phyloP scores from a whole-genome alignment of 2,113 vertebrate genomes.

The Dicerorhinus sumatrensis region DNA sequence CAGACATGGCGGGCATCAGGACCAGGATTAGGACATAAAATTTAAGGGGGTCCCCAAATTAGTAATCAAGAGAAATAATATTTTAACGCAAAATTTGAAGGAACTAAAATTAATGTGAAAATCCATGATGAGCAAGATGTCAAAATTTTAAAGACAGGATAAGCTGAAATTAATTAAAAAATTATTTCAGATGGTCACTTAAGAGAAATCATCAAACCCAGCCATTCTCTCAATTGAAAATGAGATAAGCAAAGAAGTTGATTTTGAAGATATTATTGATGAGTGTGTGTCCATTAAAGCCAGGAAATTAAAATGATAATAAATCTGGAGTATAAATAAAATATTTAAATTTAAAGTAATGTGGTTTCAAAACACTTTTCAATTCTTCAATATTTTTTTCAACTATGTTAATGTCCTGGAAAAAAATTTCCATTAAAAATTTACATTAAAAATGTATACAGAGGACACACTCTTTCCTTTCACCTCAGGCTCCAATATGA shows the following conservation, averaged over 20 bases:
- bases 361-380: neutral
- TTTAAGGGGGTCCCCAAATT: neutral
- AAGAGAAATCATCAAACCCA: slow-evolving; percentile 44
- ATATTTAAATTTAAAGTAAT: slow-evolving; percentile 57
- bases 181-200: neutral
- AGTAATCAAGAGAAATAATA: neutral
- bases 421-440: slow-evolving; percentile 48
- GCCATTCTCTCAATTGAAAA: slow-evolving; percentile 3
- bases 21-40: neutral
- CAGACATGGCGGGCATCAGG: neutral
- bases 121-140: neutral
- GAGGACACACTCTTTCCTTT: slow-evolving; percentile 5
- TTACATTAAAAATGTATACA: slow-evolving; percentile 33
- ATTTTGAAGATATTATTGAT: slow-evolving; percentile 62
- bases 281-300: slow-evolving; percentile 14
- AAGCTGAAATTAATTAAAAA: neutral
- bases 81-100: neutral
- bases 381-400: slow-evolving; percentile 47
- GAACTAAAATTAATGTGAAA: neutral
- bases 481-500: neutral
- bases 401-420: slow-evolving; percentile 29
- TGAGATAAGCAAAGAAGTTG: neutral
- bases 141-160: neutral
- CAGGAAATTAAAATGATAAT: slow-evolving; percentile 51
- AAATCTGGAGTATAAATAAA: slow-evolving; percentile 58